Evolutionary conservation across 2,797 vertebrate species (phyloP).

Genomic region (Lacerta viridis): DNA sequence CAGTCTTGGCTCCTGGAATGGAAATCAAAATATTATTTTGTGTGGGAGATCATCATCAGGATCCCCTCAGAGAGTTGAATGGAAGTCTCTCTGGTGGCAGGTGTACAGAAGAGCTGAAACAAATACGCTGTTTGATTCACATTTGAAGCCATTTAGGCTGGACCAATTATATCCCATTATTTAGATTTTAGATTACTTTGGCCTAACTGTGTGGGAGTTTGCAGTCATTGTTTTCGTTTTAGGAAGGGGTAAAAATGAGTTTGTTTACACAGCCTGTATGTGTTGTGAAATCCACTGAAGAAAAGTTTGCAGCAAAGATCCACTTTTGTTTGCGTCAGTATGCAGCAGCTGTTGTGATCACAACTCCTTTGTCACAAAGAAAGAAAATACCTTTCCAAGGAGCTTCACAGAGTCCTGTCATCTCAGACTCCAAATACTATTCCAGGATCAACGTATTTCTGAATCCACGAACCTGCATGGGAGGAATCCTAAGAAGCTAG

Average conservation of each 20-base stretch:
- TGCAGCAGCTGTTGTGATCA: neutral
- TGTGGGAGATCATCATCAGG: neutral
- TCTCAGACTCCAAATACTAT: neutral
- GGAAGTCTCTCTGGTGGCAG: conserved; percentile 14
- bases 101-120: neutral
- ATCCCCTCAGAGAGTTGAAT: neutral
- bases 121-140: neutral
- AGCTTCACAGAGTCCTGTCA: neutral
- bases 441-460: neutral
- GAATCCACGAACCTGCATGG: neutral
- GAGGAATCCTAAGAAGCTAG: neutral
- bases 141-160: neutral
- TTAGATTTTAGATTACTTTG: neutral
- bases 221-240: neutral
- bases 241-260: neutral
- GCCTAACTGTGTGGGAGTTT: neutral
- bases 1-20: conserved; percentile 1
- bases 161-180: neutral
- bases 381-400: conserved; percentile 5
- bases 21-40: conserved; percentile 8
- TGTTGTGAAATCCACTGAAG: neutral
- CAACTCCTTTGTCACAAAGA: neutral
- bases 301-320: neutral
- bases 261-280: neutral
- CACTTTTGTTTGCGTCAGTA: neutral